Conservation (phyloP, 2,888 invertebrate genomes). For the Ptychoptera contaminata region DNA sequence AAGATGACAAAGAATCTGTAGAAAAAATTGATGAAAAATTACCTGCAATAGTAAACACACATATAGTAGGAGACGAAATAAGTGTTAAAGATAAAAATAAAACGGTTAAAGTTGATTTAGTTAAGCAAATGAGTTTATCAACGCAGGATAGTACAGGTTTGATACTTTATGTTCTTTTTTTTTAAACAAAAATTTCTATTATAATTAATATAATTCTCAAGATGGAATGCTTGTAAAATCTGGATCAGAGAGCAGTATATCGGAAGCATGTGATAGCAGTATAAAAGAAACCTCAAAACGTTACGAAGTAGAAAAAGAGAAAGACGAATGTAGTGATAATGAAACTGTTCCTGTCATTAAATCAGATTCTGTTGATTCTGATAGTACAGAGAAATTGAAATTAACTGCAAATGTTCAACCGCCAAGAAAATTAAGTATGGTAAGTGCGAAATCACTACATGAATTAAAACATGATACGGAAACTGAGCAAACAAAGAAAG, state of each 20-base stretch:
- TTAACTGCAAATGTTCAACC: neutral
- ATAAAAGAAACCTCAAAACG: constrained; percentile 54
- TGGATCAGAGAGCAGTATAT: constrained; percentile 77
- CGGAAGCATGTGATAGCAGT: constrained; percentile 58
- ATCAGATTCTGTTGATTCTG: neutral
- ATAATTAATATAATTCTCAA: constrained; percentile 3
- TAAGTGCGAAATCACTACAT: constrained; percentile 28
- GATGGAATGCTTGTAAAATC: constrained; percentile 50
- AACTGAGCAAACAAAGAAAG: constrained; percentile 1
- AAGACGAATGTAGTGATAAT: constrained; percentile 50
- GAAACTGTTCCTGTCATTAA: constrained; percentile 28
- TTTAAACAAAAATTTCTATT: neutral
- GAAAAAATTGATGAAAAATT: constrained; percentile 33
- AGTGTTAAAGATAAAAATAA: constrained; percentile 19
- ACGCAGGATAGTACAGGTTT: constrained; percentile 41
- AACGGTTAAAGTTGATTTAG: constrained; percentile 35
- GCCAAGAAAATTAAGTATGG: constrained; percentile 24
- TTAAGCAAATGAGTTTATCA: constrained; percentile 68
- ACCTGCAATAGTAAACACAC: constrained; percentile 20
- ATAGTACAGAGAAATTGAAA: neutral
- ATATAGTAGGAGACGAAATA: constrained; percentile 21
- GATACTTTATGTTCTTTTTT: neutral
- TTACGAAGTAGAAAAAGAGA: constrained; percentile 43
- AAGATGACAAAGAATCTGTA: constrained; percentile 32
- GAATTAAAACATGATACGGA: constrained; percentile 30